A percentile compares a stretch with the other conserved stretches of the same genome.
Conservation (phyloP, 2,797 vertebrate genomes). For the Enoplosus armatus region DNA sequence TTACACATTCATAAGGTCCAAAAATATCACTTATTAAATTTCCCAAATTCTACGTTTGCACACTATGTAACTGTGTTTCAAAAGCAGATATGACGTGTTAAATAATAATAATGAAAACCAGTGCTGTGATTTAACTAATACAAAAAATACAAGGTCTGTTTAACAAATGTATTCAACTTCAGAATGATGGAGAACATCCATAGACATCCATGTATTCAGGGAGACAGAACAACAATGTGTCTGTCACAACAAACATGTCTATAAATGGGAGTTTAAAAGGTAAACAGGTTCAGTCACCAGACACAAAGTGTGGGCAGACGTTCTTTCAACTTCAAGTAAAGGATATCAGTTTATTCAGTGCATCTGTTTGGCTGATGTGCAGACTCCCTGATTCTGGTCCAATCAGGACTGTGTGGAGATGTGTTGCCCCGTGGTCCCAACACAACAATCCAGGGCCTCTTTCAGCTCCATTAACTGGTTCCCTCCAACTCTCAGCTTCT, state of each 20-base stretch:
- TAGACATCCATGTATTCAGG: background rate
- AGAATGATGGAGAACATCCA: background rate
- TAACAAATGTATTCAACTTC: background rate
- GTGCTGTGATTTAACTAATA: background rate
- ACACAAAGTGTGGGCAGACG: background rate
- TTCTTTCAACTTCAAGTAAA: conserved; percentile 23
- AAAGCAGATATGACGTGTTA: background rate
- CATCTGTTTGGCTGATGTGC: background rate
- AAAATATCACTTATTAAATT: conserved; percentile 12
- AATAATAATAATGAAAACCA: background rate
- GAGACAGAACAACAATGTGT: background rate
- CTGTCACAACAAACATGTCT: background rate
- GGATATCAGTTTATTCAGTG: background rate
- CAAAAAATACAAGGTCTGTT: background rate
- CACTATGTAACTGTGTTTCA: background rate
- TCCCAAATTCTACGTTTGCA: background rate
- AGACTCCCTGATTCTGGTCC: conserved; percentile 14
- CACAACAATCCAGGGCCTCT: conserved; percentile 85
- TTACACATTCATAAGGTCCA: conserved; percentile 25
- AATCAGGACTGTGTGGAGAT: conserved; percentile 74
- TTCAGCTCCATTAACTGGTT: conserved; percentile 88
- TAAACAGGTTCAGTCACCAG: background rate
- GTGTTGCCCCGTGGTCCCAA: conserved; percentile 65
- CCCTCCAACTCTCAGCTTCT: conserved; percentile 87
- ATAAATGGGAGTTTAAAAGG: background rate